phyloP scores from a whole-genome alignment of 2,888 invertebrate genomes.

The Syrphus vitripennis region DNA sequence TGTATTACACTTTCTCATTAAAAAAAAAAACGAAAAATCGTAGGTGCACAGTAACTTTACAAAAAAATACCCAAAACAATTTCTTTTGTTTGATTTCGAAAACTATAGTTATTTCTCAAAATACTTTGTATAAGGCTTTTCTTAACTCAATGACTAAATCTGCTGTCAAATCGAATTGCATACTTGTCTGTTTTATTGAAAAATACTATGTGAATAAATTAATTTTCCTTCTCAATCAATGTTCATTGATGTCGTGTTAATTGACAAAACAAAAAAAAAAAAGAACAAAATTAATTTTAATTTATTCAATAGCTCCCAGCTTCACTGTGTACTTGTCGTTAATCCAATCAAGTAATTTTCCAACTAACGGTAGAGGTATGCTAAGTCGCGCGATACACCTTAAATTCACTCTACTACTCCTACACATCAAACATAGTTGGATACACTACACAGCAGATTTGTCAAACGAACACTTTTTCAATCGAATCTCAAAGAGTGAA shows the following conservation, averaged over 20 bases:
- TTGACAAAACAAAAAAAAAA: slow-evolving; percentile 2
- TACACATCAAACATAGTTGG: not conserved
- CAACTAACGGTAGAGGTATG: not conserved
- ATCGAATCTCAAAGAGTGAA: slow-evolving; percentile 33
- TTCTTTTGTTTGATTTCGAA: too few relatives aligned
- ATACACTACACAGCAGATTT: not conserved
- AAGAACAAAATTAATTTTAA: not conserved
- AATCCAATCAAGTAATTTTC: slow-evolving; percentile 9
- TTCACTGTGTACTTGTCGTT: slow-evolving; percentile 3
- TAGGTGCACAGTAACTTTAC: too few relatives aligned
- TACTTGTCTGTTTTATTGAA: not conserved
- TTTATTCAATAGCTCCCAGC: not conserved
- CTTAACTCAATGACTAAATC: not conserved
- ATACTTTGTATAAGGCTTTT: not conserved
- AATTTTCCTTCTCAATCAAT: not conserved
- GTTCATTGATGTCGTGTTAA: not conserved
- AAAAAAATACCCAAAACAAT: too few relatives aligned
- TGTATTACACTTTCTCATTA: too few relatives aligned
- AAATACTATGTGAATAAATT: slow-evolving; percentile 12
- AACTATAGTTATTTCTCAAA: too few relatives aligned
- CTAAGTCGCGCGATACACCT: slow-evolving; percentile 21
- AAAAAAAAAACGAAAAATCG: too few relatives aligned
- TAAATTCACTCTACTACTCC: slow-evolving; percentile 1
- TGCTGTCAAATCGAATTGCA: not conserved
- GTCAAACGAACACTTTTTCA: slow-evolving; percentile 25